These are phyloP conservation scores for Gastrophysa polygoni DNA, from an alignment of 2,888 invertebrate genomes.

Conservation along the genomic window DNA sequence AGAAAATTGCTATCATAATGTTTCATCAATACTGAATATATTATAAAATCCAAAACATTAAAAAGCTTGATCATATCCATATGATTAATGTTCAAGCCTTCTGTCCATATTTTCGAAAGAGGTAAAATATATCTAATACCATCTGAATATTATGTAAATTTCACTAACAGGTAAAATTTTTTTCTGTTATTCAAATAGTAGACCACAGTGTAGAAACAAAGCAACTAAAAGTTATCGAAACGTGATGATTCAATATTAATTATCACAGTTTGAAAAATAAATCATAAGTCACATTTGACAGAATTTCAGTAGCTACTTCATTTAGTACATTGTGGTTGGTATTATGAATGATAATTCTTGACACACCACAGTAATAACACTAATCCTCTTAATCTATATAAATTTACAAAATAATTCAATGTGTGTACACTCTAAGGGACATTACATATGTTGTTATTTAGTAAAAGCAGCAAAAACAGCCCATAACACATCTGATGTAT, in stretches of 20 bases:
- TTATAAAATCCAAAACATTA: too few species aligned
- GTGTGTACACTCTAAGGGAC: conserved; percentile 29
- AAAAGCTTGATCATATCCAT: too few species aligned
- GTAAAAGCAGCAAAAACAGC: conserved; percentile 98
- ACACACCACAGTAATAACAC: conserved; percentile 19
- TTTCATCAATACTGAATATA: too few species aligned
- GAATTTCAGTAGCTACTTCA: conserved; percentile 20
- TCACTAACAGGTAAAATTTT: too few species aligned
- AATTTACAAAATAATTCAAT: conserved; percentile 37
- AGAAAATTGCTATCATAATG: too few species aligned
- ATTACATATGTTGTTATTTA: conserved; percentile 70
- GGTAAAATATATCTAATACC: not conserved
- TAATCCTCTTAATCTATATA: conserved; percentile 22
- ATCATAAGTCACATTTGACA: not conserved
- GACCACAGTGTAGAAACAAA: conserved; percentile 22
- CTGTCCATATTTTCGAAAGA: not conserved
- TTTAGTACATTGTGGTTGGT: conserved; percentile 22
- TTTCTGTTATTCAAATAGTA: conserved; percentile 4
- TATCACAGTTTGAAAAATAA: conserved; percentile 28
- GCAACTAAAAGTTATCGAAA: conserved; percentile 17
- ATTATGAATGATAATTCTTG: conserved; percentile 9
- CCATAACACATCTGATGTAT: conserved; percentile 95
- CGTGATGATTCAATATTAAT: conserved; percentile 18
- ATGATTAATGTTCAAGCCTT: too few species aligned
- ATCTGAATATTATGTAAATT: not conserved